Evolutionary conservation across 2,113 vertebrate species (phyloP), one percentile per base, ranked within the genome.

Genomic region (Sinosuthora webbiana): DNA sequence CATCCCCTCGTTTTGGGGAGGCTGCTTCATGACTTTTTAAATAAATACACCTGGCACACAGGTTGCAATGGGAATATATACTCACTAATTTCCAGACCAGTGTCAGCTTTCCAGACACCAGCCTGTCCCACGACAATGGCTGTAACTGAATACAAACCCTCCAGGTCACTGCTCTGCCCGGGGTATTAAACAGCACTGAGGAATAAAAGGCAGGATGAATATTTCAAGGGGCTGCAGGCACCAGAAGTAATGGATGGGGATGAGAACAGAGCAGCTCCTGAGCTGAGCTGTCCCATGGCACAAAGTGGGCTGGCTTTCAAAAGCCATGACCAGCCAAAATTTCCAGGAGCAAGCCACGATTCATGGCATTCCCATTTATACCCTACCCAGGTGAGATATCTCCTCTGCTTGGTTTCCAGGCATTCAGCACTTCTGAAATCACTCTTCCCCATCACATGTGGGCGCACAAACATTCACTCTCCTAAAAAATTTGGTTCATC

Each of bases 191-290:
- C 53, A 71, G 85, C 93, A 42, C 57, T 1, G 45, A 71, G 9
- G 49, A 75, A 90, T 81, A 94, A 65, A 94, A 90, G 83, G 85
- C 2, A 1, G 13, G 78, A 95, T 96, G 30, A 96, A 94, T 95
- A 95, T 95, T 96, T 95, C 90, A 96, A 89, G 76, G 69, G 37
- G 44, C n/a, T 82, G 60, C 24, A 86, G 56, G 64, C 83, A 92
- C 60, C 42, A 77, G 52, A 47, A 57, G 50, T 1, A 45, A 75
- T 1, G 63, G 85, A 37, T 11, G 55, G 50, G 42, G 75, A 77
- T 30, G 47, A 74, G 80, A 86, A 65, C 5, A 6, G 59, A 79
- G 78, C 45, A 30, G 30, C 42, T 80, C 75, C 67, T 25, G 18
- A 83, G 45, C 63, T 1, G 7, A 37, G 37, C 0, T 1, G 56